These are phyloP conservation scores for Eristalis arbustorum DNA, from an alignment of 2,888 invertebrate species.

Conservation along the genomic window DNA sequence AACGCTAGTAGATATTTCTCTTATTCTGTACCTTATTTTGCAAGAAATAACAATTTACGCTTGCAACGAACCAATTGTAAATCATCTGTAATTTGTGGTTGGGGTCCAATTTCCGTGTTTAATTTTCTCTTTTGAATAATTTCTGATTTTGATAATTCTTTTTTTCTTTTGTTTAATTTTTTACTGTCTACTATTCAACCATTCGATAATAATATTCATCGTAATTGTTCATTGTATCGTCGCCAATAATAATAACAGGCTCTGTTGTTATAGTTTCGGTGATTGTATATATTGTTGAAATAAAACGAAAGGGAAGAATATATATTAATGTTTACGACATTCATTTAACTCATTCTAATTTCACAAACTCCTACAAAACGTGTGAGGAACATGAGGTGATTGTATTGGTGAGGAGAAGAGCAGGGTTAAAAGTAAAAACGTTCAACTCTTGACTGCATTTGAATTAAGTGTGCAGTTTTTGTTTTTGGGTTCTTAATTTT, in stretches of 20 bases:
- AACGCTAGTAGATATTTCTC: not conserved
- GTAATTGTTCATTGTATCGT: conserved; percentile 57
- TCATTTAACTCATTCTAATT: conserved; percentile 50
- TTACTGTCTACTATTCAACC: conserved; percentile 38
- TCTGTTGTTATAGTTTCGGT: conserved; percentile 35
- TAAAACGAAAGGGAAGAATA: conserved; percentile 43
- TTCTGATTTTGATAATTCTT: not conserved
- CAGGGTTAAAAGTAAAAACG: conserved; percentile 9
- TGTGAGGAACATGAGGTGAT: conserved; percentile 39
- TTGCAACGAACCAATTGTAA: not conserved
- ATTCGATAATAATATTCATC: conserved; percentile 60
- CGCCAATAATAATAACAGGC: conserved; percentile 62
- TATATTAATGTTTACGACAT: conserved; percentile 56
- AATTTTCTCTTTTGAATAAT: not conserved
- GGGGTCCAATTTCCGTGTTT: not conserved
- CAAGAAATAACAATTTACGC: not conserved
- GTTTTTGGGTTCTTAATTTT: not conserved
- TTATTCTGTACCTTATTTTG: not conserved
- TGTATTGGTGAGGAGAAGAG: conserved; percentile 13
- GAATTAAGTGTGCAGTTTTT: conserved; percentile 60
- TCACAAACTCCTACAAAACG: conserved; percentile 58
- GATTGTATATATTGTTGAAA: conserved; percentile 21
- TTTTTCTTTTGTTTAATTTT: not conserved
- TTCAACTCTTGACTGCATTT: conserved; percentile 56
- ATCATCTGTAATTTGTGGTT: not conserved